These are phyloP conservation scores for Scelioninae gen. 1 DNA, from an alignment of 2,888 invertebrate genomes.

Conservation along the genomic window DNA sequence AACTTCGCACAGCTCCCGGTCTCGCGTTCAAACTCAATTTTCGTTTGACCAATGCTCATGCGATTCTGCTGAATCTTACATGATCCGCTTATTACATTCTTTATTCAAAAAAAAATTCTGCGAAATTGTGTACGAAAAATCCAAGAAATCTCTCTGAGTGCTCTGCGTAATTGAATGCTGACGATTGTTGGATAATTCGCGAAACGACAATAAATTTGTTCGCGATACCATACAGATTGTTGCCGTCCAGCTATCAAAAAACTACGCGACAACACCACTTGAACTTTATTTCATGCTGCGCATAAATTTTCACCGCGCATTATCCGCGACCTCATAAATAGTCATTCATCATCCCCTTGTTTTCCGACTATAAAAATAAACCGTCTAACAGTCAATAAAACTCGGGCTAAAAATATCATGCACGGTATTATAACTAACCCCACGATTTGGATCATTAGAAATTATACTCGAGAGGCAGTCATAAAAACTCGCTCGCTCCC, in stretches of 20 bases:
- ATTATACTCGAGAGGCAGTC: slow-evolving; percentile 18
- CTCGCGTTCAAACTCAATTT: slow-evolving; percentile 28
- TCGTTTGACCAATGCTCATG: slow-evolving; percentile 38
- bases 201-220: neutral
- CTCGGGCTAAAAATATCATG: slow-evolving; percentile 27
- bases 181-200: neutral
- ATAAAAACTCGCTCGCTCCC: neutral
- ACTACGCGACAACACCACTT: neutral
- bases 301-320: slow-evolving; percentile 8
- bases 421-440: neutral
- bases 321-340: slow-evolving; percentile 23
- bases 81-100: slow-evolving; percentile 34
- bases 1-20: slow-evolving; percentile 21
- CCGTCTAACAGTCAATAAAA: slow-evolving; percentile 42
- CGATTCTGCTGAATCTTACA: slow-evolving; percentile 38
- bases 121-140: slow-evolving; percentile 10
- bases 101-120: slow-evolving; percentile 15
- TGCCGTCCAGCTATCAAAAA: neutral
- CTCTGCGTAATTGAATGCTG: neutral
- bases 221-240: too few species aligned
- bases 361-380: slow-evolving; percentile 44
- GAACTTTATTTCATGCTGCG: neutral
- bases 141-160: slow-evolving; percentile 2
- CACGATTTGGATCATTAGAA: slow-evolving; percentile 32
- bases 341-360: slow-evolving; percentile 21